These are phyloP conservation scores for Eptatretus burgeri DNA, from an alignment of 2,113 vertebrate genomes.

Conservation along the genomic window DNA sequence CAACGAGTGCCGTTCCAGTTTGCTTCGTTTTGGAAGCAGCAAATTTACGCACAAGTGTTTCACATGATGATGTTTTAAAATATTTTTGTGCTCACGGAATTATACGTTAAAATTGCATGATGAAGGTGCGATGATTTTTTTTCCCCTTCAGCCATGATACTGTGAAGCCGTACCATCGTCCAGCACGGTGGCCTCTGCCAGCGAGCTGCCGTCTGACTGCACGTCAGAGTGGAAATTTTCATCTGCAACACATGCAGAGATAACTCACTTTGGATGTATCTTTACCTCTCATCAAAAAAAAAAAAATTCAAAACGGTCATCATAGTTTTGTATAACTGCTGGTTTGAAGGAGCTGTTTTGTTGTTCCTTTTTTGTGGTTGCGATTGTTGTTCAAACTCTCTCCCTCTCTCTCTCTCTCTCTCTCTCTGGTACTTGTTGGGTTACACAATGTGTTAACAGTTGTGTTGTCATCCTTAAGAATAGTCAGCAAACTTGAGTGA, in stretches of 20 bases:
- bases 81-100: background rate
- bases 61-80: background rate
- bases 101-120: background rate
- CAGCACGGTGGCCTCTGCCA: conserved; percentile 73
- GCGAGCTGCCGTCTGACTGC: conserved; percentile 42
- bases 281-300: background rate
- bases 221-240: conserved; percentile 61
- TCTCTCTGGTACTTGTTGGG: no score
- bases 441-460: no score
- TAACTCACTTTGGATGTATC: no score
- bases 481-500: no score
- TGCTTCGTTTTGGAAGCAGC: no score
- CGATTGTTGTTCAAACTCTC: no score
- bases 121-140: background rate
- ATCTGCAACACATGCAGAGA: conserved; percentile 20
- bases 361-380: no score
- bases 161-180: conserved; percentile 37
- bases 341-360: no score
- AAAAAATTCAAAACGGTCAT: background rate
- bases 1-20: no score
- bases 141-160: background rate
- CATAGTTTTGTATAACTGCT: no score
- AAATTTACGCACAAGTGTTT: background rate
- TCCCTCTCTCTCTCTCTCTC: no score
- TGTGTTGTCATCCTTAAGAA: no score